These are phyloP conservation scores for Frieseomelitta varia DNA, from an alignment of 1,140 invertebrate genomes.

Conservation along the genomic window DNA sequence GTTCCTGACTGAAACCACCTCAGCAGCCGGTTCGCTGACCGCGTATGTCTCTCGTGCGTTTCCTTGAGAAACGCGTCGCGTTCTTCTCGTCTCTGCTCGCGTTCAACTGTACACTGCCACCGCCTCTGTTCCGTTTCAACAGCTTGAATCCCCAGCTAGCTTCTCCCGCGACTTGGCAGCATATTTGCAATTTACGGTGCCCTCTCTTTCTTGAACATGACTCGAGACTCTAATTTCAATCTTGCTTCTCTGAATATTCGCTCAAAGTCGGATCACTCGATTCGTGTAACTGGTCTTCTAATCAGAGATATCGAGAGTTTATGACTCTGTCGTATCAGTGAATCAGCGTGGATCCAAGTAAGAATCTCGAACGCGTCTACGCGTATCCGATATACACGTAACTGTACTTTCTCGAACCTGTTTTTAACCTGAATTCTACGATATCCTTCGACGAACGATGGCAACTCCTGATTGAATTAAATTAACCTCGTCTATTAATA, in stretches of 20 bases:
- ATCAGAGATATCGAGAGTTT: not conserved
- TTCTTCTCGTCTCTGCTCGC: conserved; percentile 26
- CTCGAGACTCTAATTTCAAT: not conserved
- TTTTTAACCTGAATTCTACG: not conserved
- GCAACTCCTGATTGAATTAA: not conserved
- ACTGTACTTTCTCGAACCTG: not conserved
- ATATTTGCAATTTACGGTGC: not conserved
- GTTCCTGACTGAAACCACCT: not conserved
- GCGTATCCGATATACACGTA: not conserved
- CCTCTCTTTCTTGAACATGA: not conserved
- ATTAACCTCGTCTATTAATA: not conserved
- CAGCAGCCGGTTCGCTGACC: conserved; percentile 27
- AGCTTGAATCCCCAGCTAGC: not conserved
- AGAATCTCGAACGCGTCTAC: not conserved
- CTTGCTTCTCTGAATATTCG: too few relatives aligned
- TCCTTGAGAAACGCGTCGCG: conserved; percentile 36
- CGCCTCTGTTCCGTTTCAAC: conserved; percentile 22
- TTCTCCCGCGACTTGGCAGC: not conserved
- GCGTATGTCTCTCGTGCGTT: conserved; percentile 19
- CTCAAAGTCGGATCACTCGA: not conserved
- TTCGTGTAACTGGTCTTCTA: not conserved
- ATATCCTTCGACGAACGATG: not conserved
- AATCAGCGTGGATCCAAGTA: not conserved
- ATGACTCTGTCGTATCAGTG: not conserved
- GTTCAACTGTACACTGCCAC: not conserved